These are phyloP conservation scores for Tricholauxania praeusta DNA, from an alignment of 2,888 invertebrate species.

Conservation along the genomic window DNA sequence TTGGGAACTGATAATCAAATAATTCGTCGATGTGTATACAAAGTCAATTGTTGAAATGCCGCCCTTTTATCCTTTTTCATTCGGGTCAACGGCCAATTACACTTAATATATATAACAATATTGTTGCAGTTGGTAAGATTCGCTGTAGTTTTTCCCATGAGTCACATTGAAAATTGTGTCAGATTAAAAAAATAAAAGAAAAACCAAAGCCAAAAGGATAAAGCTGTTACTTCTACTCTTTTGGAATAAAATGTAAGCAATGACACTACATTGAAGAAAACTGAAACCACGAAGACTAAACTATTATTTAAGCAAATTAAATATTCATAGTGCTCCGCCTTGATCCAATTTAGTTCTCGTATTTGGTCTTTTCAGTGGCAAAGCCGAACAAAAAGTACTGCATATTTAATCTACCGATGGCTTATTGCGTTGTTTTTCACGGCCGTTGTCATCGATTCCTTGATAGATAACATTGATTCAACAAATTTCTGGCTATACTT, in stretches of 20 bases:
- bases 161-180: conserved; percentile 55
- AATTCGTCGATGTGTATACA: no score
- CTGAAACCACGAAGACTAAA: background rate
- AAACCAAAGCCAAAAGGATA: background rate
- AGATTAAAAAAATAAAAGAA: background rate
- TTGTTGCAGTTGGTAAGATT: no score
- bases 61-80: no score
- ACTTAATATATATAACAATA: no score
- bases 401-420: conserved; percentile 65
- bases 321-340: conserved; percentile 18
- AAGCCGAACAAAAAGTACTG: conserved; percentile 62
- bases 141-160: conserved; percentile 23
- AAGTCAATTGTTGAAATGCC: no score
- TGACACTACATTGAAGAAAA: background rate
- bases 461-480: conserved; percentile 53
- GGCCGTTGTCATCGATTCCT: conserved; percentile 61
- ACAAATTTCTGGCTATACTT: conserved; percentile 61
- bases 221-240: background rate
- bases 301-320: conserved; percentile 8
- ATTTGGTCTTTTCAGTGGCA: conserved; percentile 63
- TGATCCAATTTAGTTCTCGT: background rate
- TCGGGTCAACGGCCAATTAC: no score
- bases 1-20: no score
- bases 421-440: conserved; percentile 64
- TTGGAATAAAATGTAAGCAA: background rate